Conservation (phyloP, 2,888 invertebrate species). For the Eristalis intricaria region DNA sequence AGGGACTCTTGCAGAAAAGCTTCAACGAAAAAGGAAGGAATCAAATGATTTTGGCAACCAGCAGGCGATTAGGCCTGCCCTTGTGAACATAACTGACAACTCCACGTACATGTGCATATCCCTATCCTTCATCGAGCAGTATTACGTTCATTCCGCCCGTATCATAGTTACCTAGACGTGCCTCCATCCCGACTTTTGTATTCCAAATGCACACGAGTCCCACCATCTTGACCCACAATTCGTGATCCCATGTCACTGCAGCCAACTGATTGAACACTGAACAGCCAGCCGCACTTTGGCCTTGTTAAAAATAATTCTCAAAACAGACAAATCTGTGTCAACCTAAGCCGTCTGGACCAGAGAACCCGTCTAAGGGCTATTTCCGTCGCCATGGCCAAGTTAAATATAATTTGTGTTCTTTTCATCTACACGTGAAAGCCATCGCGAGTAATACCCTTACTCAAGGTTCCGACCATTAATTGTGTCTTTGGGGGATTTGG, state of each 20-base stretch:
- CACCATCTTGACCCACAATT: background rate
- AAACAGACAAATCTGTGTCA: background rate
- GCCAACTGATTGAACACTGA: background rate
- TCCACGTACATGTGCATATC: no score
- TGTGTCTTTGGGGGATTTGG: background rate
- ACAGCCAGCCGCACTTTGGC: background rate
- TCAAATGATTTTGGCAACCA: no score
- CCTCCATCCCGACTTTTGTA: no score
- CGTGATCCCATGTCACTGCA: background rate
- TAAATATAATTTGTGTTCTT: background rate
- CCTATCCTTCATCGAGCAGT: no score
- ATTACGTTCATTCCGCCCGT: no score
- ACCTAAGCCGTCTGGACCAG: background rate
- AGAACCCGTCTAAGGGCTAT: background rate
- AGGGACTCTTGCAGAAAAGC: no score
- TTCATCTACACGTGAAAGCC: background rate
- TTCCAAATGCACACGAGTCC: no score
- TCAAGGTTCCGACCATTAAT: background rate
- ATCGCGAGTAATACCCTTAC: background rate
- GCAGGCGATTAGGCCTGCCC: no score
- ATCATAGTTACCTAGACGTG: no score
- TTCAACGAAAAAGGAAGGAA: no score
- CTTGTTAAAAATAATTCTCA: background rate
- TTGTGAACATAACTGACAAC: no score
- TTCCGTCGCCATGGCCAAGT: background rate